Evolutionary conservation across 2,113 vertebrate species (phyloP), one percentile per base, ranked within the genome.

Genomic region (Centropristis striata): DNA sequence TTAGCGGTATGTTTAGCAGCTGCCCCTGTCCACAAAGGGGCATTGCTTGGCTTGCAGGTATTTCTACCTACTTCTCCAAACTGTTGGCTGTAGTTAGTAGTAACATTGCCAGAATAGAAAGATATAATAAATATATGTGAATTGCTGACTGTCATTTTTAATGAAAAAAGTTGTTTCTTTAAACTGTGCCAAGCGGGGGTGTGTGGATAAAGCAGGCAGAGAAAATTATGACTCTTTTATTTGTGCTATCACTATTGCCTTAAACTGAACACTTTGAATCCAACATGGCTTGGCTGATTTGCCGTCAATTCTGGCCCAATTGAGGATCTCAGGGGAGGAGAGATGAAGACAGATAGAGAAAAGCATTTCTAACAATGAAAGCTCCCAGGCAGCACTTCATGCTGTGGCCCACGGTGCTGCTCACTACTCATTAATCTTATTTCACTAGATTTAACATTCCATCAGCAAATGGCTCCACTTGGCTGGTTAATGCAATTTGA

Each of bases 401-500:
- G 81, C 67, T 55, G 78, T 69, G 72, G 80, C 86, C 77, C 75
- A 81, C 70, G 71, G 85, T 92, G 83, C 88, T 65, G 73, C 70
- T 76, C 57, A 37, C 73, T 89, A 51, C 89, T 92, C 92, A 92
- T 95, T 94, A 85, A 90, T 94, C 89, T 91, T 93, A 83, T 94
- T 93, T 92, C 84, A 87, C 81, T 86, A 84, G 84, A 94, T 92
- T 93, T 94, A 92, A 89, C 80, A 84, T 93, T 88, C 70, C 89
- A 92, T 94, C 90, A 92, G 91, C 87, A 89, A 87, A 91, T 71
- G 83, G 86, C 82, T 91, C 74, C 91, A 91, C 88, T 94, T 87
- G 80, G 61, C 86, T 87, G 83, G 75, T 85, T 90, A 93, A 94
- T 90, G 85, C 81, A 92, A 92, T 90, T 91, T 91, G 79, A 86